Evolutionary conservation across 2,888 invertebrate genomes (phyloP).

Genomic region (Torymus aiolomorphi): DNA sequence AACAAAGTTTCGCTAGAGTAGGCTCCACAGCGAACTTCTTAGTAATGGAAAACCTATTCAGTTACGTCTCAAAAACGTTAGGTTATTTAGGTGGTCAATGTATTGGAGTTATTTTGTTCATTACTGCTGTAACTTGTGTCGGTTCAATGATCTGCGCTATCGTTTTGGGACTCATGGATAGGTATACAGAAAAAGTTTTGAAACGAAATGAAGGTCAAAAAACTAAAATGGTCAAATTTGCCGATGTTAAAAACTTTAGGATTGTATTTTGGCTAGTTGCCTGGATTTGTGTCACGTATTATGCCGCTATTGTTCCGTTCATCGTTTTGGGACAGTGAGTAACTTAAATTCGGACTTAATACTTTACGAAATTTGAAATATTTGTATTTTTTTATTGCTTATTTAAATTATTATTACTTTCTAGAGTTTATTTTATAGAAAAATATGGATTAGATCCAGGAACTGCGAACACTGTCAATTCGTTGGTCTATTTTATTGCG

Average conservation of each 20-base stretch:
- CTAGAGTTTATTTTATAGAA: conserved; percentile 91
- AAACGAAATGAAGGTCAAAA: conserved; percentile 79
- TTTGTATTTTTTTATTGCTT: not conserved
- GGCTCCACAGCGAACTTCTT: conserved; percentile 97
- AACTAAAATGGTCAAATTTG: conserved; percentile 81
- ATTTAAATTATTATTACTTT: conserved; percentile 66
- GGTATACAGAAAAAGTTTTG: conserved; percentile 87
- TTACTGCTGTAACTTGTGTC: conserved; percentile 89
- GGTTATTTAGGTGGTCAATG: conserved; percentile 83
- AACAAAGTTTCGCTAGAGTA: conserved; percentile 94
- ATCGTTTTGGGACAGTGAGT: conserved; percentile 95
- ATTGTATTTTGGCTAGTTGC: conserved; percentile 93
- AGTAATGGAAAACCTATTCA: conserved; percentile 92
- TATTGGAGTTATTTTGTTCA: conserved; percentile 86
- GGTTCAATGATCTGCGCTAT: conserved; percentile 90
- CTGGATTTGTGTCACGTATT: conserved; percentile 94
- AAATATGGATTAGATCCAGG: conserved; percentile 86
- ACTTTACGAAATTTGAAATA: not conserved
- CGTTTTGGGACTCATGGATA: conserved; percentile 89
- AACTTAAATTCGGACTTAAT: not conserved
- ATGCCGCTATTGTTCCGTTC: conserved; percentile 97
- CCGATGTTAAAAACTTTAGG: conserved; percentile 88
- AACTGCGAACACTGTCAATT: conserved; percentile 90
- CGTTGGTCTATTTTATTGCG: conserved; percentile 89
- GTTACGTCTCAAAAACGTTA: conserved; percentile 79